A percentile compares a stretch with the other conserved stretches of the same genome.
Evolutionary conservation across 2,888 invertebrate species (phyloP).

Genomic region (Apeira syringaria): DNA sequence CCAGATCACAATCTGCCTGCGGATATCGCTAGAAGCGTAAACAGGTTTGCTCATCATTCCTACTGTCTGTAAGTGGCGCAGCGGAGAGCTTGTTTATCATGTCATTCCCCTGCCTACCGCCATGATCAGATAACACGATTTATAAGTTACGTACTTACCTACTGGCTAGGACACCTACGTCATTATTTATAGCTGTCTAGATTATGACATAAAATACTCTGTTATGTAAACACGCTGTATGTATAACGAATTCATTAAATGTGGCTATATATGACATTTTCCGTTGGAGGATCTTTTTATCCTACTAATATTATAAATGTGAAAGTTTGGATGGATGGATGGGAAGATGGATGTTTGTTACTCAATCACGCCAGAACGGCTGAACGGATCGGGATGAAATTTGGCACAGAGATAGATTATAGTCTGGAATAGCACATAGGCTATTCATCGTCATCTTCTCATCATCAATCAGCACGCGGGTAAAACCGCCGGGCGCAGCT

Average conservation of each 20-base stretch:
- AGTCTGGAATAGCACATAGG: too few relatives aligned
- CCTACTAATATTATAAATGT: too few relatives aligned
- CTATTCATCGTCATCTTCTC: too few relatives aligned
- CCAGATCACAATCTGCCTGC: constrained; percentile 69
- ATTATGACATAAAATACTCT: constrained; percentile 16
- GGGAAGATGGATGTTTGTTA: too few relatives aligned
- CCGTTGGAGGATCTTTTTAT: background rate
- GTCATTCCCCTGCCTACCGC: constrained; percentile 43
- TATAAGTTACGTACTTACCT: constrained; percentile 39
- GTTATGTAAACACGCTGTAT: constrained; percentile 1
- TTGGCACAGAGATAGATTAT: too few relatives aligned
- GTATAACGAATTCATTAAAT: constrained; percentile 8
- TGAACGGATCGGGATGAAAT: too few relatives aligned
- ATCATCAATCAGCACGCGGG: too few relatives aligned
- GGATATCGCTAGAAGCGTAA: constrained; percentile 55
- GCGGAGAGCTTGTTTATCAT: constrained; percentile 49
- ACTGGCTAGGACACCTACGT: constrained; percentile 19
- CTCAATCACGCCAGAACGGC: too few relatives aligned
- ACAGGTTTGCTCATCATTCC: constrained; percentile 61
- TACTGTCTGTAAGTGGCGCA: constrained; percentile 44
- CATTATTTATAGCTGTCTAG: constrained; percentile 13
- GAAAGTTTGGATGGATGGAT: too few relatives aligned
- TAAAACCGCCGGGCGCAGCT: too few relatives aligned
- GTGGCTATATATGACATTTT: constrained; percentile 1
- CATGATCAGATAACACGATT: constrained; percentile 48